Base-by-base conservation (phyloP, 2,888 invertebrate genomes). In the Tetheella fluctuosa region DNA sequence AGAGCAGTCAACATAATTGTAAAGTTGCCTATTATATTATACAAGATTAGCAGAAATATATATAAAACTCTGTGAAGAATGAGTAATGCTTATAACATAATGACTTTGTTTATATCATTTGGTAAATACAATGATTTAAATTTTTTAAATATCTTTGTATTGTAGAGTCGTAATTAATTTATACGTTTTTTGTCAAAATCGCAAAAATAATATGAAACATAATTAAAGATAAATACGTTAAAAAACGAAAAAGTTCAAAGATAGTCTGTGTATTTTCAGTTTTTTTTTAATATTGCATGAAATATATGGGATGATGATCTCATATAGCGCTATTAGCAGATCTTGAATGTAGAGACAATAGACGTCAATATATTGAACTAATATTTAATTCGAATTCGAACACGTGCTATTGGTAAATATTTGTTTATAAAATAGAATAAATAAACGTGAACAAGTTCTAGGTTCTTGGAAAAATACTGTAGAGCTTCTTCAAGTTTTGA, bases 311-410 rank as follows among this genome's bases (percentile, higher is more conserved):
- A 10, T n/a, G 39, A 10, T 39, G n/a, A 39, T 39, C n/a, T 39
- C 39, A 39, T 39, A n/a, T 39, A 39, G 39, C n/a, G 39, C n/a
- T 39, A n/a, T 39, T 39, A n/a, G 39, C 39, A n/a, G 39, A 39
- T 39, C 39, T 13, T 34, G 6, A n/a, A 39, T n/a, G 39, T 39
- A 6, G n/a, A n/a, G n/a, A 7, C 39, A 4, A n/a, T 1, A n/a
- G 39, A 39, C n/a, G 15, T 39, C 6, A 39, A 10, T 5, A 39
- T n/a, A 6, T 39, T 39, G 4, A 39, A n/a, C 39, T n/a, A n/a
- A 15, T 39, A n/a, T n/a, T 39, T n/a, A 39, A n/a, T 39, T 39
- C 1, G 13, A n/a, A 39, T 39, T 39, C n/a, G n/a, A 39, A 39
- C n/a, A 39, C n/a, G 39, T n/a, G n/a, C 39, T n/a, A n/a, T n/a